Evolutionary conservation across 2,797 vertebrate genomes (phyloP), one percentile per base, ranked within the genome.

Genomic region (Aythya fuligula): DNA sequence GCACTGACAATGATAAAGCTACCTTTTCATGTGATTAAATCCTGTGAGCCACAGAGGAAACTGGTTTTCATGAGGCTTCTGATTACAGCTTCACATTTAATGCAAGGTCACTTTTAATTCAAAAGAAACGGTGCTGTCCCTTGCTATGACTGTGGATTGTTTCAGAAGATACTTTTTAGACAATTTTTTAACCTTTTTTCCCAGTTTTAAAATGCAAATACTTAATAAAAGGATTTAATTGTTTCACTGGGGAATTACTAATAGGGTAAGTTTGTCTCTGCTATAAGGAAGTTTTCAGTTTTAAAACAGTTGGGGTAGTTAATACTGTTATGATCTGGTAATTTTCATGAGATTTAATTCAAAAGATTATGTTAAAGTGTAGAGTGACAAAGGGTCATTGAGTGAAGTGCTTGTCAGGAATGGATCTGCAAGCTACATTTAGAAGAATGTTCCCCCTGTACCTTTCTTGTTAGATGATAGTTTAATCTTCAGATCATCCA

Each of bases 351-450:
- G 56, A 67, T 90, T 94, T 88, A 93, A 93, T 76, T 92, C 56
- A 90, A 96, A 92, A 92, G 34, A 61, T 66, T 72, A 57, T 95
- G 83, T 96, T 91, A 94, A 95, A 97, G 91, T 62, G 61, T 85
- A 90, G 85, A 93, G 58, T 83, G 95, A 73, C n/a, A 94, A 83
- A 32, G 91, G 75, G 61, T 86, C 78, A 89, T 21, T 82, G 82
- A 85, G 91, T 49, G 30, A 89, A 74, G 41, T 64, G 39, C 34
- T 79, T 96, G 91, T 94, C 82, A 93, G 72, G 79, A 96, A 65
- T 43, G 85, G 41, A 66, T 78, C 30, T 57, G 47, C 65, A 57
- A 88, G 25, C 25, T 82, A 49, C 64, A 57, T 85, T 91, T 77
- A 89, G 92, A 87, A 53, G 32, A 82, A 16, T 24, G 32, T 60